Base-by-base conservation (phyloP, 1,140 invertebrate genomes). In the Meloidogyne floridensis region DNA sequence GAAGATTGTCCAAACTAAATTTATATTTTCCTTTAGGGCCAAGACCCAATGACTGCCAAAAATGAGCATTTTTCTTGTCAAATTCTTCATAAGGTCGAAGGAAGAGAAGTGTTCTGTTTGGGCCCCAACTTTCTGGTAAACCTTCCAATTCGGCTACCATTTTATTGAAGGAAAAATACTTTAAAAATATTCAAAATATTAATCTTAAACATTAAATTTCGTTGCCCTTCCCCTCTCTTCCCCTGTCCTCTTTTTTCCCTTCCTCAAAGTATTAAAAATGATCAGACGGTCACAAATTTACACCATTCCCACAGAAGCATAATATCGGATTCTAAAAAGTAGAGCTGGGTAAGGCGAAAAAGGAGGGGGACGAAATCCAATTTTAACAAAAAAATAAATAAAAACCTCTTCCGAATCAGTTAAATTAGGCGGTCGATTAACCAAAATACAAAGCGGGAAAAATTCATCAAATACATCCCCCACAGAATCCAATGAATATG, bases 381-480 rank as follows among this genome's bases (percentile, higher is more conserved):
- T n/a, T n/a, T n/a, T n/a, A n/a, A n/a, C n/a, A n/a, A 51, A 15
- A 47, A 76, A 76, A 51, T 54, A 76, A 81, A 80, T 13, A 43
- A 86, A 81, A 80, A 89, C 86, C 18, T 88, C 79, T 4, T 13
- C 47, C 0, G n/a, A 5, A 80, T 88, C 77, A 8, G 53, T 82
- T 10, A 90, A 88, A 59, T 90, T 77, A 74, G 89, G 88, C 3
- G 88, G 88, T 11, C 71, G 65, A 59, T 89, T 87, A 1, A 89
- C 89, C n/a, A 87, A 74, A 5, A 88, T 82, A 8, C 72, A 74
- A 86, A 47, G 90, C 2, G 88, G 88, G 77, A 89, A 90, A 80
- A 86, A 89, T 59, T 85, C 83, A 78, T 89, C 83, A 84, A 90
- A 89, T 47, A 89, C 86, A 9, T 86, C 82, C 43, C 84, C 59